Conservation (phyloP, 2,113 vertebrate genomes). For the Mesembrinibis cayennensis region DNA sequence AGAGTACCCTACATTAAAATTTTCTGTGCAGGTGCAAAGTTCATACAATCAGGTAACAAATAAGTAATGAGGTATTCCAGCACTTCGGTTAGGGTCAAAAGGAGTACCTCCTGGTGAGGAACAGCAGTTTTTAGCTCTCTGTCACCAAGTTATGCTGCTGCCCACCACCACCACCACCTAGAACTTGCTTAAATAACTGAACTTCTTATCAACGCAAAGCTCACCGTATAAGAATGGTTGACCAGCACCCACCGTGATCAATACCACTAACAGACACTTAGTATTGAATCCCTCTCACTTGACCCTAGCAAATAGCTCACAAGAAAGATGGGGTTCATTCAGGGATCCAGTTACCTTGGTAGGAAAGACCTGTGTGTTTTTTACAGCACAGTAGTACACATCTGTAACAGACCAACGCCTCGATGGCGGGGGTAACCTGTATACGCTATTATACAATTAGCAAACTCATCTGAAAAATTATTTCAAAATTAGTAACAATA, state of each 20-base stretch:
- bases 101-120: neutral
- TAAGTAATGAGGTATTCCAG: neutral
- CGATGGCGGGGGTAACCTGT: fast-evolving
- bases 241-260: neutral
- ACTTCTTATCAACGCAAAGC: neutral
- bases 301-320: neutral
- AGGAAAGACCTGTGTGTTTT: neutral
- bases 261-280: neutral
- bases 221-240: fast-evolving
- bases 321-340: neutral
- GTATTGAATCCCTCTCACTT: neutral
- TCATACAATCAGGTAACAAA: neutral
- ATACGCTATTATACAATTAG: neutral
- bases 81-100: neutral
- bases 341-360: neutral
- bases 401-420: neutral
- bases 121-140: neutral
- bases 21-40: neutral
- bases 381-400: neutral
- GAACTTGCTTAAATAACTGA: fast-evolving
- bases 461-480: neutral
- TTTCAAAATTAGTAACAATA: neutral
- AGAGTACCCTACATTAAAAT: neutral
- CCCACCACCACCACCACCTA: neutral
- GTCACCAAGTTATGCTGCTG: neutral